Evolutionary conservation across 2,113 vertebrate genomes (phyloP).

Genomic region (Prinia subflava): DNA sequence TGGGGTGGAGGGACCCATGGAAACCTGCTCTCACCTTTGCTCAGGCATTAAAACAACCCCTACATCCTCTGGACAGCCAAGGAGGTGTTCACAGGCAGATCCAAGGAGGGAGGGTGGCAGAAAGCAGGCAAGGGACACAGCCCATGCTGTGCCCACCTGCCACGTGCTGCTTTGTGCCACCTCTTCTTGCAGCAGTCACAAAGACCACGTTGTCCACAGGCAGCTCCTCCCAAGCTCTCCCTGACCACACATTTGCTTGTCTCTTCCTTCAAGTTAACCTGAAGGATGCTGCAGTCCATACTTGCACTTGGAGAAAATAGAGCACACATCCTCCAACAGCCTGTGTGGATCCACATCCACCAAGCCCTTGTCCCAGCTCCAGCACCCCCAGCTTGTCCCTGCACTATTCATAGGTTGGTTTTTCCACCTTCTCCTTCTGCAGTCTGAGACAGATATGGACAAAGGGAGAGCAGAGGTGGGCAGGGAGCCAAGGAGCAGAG

Average conservation of each 20-base stretch:
- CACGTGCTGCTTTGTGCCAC: background rate
- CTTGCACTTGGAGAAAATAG: background rate
- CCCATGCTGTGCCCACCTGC: background rate
- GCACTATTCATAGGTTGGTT: background rate
- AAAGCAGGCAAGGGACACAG: background rate
- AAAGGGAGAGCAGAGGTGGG: background rate
- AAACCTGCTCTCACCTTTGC: background rate
- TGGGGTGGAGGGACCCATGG: background rate
- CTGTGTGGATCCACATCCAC: background rate
- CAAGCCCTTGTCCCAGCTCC: background rate
- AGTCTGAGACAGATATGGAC: background rate
- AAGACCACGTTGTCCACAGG: accelerated
- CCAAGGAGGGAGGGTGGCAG: background rate
- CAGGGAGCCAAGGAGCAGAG: background rate
- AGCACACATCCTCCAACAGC: accelerated
- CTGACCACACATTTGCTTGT: background rate
- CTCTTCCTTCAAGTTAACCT: background rate
- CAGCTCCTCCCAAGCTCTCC: background rate
- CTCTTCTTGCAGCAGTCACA: background rate
- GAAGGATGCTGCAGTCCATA: background rate
- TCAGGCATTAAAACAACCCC: background rate
- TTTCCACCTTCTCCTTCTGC: background rate
- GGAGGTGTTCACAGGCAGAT: background rate
- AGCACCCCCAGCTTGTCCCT: background rate
- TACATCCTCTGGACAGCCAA: background rate